Base-by-base conservation (phyloP, 2,797 vertebrate genomes). In the Brachymystax lenok region DNA sequence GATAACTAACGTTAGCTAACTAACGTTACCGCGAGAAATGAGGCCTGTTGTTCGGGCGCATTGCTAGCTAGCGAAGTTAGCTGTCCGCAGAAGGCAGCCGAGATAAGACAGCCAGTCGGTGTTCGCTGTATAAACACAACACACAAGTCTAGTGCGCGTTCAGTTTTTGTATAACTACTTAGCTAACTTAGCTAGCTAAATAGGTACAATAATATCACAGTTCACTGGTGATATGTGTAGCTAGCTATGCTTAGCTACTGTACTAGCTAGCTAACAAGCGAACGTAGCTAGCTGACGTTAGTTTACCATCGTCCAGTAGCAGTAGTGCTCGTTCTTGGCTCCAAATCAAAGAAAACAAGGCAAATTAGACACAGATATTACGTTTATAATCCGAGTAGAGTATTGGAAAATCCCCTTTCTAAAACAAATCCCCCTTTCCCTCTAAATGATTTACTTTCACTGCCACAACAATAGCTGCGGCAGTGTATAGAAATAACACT, bases 401-500 rank as follows among this genome's bases (percentile, higher is more conserved):
- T 16, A 24, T 72, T 63, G 59, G 10, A 63, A 21, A 63, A 24
- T 56, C 17, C 28, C 28, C 13, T 67, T 56, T 4, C 19, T 14
- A 67, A 67, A 66, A 67, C 13, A 64, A 27, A 64, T 28, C 12
- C 63, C 5, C 24, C 5, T 28, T 28, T 28, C 21, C 10, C 21
- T 13, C 21, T 24, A 64, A 64, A 64, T 64, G 0, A 67, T 67
- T 33, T 28, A 33, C 71, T 72, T 56, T 30, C 71, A 56, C 71
- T 56, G 52, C 51, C 27, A 72, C 51, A 72, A 72, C 71, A 56
- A 72, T 30, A 56, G 71, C 71, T 72, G 71, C 71, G 28, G 71
- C 71, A 56, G 71, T 54, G 71, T 51, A 56, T 72, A 54, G 50
- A 56, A 28, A 56, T 28, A 51, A 46, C 69, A 70, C 69, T 70